A percentile compares a stretch with the other conserved stretches of the same genome.
These are phyloP conservation scores for Rhagonycha lutea DNA, from an alignment of 2,888 invertebrate species.

Conservation along the genomic window DNA sequence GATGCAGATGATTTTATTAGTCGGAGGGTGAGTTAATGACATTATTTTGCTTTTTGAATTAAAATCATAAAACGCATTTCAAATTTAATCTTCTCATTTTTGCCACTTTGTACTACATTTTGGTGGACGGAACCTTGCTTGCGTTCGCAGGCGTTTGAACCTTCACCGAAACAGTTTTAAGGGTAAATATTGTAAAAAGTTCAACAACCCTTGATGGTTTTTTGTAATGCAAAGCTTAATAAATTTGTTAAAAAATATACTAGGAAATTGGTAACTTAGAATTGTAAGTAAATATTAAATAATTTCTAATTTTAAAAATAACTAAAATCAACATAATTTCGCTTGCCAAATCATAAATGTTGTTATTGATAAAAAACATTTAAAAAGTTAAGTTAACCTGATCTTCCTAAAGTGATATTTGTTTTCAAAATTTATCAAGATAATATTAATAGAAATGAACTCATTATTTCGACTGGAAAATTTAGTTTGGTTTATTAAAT, in stretches of 20 bases:
- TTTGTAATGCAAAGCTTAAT: too few relatives aligned
- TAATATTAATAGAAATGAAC: not conserved
- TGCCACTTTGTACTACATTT: not conserved
- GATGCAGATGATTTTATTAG: conserved; percentile 64
- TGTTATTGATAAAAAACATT: not conserved
- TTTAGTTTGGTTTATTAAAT: not conserved
- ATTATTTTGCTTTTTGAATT: not conserved
- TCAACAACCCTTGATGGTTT: not conserved
- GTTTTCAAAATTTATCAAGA: not conserved
- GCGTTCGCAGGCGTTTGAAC: not conserved
- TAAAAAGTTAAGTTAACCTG: not conserved
- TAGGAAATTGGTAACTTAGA: not conserved
- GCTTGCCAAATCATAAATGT: not conserved
- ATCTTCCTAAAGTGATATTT: not conserved
- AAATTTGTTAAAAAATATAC: too few relatives aligned
- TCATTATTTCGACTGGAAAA: not conserved
- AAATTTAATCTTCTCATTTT: not conserved
- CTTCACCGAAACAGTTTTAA: not conserved
- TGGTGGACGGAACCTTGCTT: not conserved
- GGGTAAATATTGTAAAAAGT: not conserved
- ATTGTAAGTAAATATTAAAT: not conserved
- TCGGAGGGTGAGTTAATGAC: conserved; percentile 55
- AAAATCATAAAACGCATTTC: not conserved
- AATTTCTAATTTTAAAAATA: not conserved
- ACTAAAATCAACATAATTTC: not conserved